Percentiles rank a stretch among this genome's conserved stretches.
These are phyloP conservation scores for Petaurus breviceps DNA, from an alignment of 2,113 vertebrate species.

Conservation along the genomic window DNA sequence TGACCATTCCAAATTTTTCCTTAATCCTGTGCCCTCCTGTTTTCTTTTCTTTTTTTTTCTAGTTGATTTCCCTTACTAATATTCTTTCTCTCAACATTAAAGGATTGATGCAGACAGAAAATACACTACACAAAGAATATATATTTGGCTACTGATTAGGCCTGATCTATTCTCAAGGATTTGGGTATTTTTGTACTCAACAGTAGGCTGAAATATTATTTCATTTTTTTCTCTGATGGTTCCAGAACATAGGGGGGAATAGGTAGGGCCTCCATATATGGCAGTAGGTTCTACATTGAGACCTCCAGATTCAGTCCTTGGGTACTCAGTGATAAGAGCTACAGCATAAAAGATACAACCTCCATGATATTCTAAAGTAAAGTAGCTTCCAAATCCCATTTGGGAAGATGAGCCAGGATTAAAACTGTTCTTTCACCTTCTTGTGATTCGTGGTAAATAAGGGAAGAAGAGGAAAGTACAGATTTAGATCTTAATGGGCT, in stretches of 20 bases:
- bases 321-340: background rate
- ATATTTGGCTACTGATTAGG: background rate
- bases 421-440: background rate
- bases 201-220: background rate
- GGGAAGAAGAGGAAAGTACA: no score
- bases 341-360: background rate
- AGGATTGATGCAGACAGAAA: background rate
- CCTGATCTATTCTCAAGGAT: background rate
- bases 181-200: background rate
- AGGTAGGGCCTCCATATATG: background rate
- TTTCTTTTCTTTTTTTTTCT: background rate
- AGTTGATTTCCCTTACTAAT: background rate
- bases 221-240: background rate
- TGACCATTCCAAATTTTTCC: background rate
- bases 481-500: no score
- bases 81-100: background rate
- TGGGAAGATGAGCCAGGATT: background rate
- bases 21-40: no score
- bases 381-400: background rate
- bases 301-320: background rate
- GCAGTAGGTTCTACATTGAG: background rate
- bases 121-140: background rate
- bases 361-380: background rate
- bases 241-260: background rate
- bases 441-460: background rate